Conservation (phyloP, 1,140 invertebrate genomes). For the Anastrepha obliqua region DNA sequence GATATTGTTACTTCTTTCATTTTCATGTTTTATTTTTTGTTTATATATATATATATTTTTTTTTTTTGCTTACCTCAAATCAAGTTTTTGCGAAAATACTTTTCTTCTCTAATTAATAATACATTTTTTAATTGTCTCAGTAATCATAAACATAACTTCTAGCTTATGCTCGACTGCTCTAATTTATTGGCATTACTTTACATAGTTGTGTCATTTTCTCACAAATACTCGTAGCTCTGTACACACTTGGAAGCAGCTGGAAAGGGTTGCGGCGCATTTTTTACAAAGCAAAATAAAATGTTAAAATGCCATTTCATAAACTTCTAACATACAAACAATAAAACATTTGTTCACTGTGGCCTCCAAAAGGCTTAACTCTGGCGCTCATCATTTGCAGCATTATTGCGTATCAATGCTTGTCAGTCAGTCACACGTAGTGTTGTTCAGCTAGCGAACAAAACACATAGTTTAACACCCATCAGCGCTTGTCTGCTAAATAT, state of each 20-base stretch:
- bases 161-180: not conserved
- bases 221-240: not conserved
- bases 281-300: not conserved
- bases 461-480: too few relatives aligned
- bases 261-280: not conserved
- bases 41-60: slow-evolving; percentile 20
- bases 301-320: not conserved
- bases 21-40: not conserved
- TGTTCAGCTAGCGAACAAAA: too few relatives aligned
- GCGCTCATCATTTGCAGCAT: too few relatives aligned
- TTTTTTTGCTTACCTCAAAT: slow-evolving; percentile 3
- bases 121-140: not conserved
- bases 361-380: too few relatives aligned
- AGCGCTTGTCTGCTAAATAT: too few relatives aligned
- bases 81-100: too few relatives aligned
- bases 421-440: too few relatives aligned
- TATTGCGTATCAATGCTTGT: too few relatives aligned
- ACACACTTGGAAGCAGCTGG: not conserved
- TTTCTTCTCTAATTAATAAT: too few relatives aligned
- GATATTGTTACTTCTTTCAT: not conserved
- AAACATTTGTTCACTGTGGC: too few relatives aligned
- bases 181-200: not conserved
- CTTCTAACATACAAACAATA: not conserved
- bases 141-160: not conserved
- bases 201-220: not conserved